phyloP scores from a whole-genome alignment of 1,140 invertebrate genomes.

The Matsumurasca onukii region DNA sequence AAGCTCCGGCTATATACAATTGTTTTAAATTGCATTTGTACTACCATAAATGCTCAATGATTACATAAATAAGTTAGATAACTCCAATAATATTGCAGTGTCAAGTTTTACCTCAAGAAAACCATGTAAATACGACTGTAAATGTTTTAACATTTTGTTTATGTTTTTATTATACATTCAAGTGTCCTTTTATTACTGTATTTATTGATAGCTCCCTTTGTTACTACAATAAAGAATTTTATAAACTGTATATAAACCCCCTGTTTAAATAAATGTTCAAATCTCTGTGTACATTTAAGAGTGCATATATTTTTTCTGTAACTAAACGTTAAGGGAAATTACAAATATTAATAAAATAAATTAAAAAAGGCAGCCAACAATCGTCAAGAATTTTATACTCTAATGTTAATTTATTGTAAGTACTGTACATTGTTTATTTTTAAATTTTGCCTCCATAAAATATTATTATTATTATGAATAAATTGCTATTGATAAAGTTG shows the following conservation, averaged over 20 bases:
- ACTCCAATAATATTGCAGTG: background rate
- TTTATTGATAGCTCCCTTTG: conserved; percentile 13
- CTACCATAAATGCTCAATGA: background rate
- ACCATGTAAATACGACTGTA: background rate
- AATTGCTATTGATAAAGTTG: no score
- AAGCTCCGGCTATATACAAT: background rate
- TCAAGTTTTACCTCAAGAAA: background rate
- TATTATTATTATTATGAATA: no score
- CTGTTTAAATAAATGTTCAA: conserved; percentile 22
- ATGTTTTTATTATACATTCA: conserved; percentile 17
- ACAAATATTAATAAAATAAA: background rate
- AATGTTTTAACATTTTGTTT: background rate
- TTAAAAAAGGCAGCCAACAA: background rate
- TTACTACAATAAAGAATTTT: conserved; percentile 10
- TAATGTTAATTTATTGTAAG: background rate
- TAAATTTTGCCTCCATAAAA: conserved; percentile 15
- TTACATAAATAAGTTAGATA: background rate
- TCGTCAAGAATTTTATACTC: background rate
- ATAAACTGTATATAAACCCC: conserved; percentile 10
- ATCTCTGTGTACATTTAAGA: conserved; percentile 24
- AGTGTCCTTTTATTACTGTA: conserved; percentile 24
- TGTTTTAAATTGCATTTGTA: background rate
- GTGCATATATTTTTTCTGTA: conserved; percentile 21
- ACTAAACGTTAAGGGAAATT: background rate
- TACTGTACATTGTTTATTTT: conserved; percentile 1